Evolutionary conservation across 2,888 invertebrate genomes (phyloP), one percentile per base, ranked within the genome.

Genomic region (Atherix ibis): DNA sequence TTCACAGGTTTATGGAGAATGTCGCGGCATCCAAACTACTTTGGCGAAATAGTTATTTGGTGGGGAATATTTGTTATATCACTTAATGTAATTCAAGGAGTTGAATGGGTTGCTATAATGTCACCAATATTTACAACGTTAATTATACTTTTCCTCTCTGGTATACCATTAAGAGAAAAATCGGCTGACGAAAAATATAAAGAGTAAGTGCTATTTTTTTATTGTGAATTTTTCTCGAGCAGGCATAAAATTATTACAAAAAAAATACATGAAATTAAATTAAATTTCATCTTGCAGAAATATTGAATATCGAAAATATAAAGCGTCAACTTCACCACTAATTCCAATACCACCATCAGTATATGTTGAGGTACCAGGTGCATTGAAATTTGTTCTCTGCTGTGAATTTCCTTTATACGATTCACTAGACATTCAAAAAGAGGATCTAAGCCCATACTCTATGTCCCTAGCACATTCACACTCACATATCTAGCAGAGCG

Each of bases 51-150:
- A 9, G 71, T 87, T 1, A 68, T 92, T 12, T 89, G 92, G 91
- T 84, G 89, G 82, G 89, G 92, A 4, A 78, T 91, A 47, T 91
- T 91, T 53, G 74, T 84, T 33, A 81, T 89, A 56, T 83, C 88
- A 1, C 58, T 88, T 22, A 87, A 85, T 53, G 81, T 89, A 13
- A 74, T 91, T 46, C 73, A 78, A 49, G 83, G 85, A 13, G 65
- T 74, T 19, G 87, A 91, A 63, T 89, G 85, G 81, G 67, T 85
- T 17, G 85, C 81, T 8, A 76, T 87, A 45, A 67, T 85, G 46
- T 88, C 87, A 12, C 89, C 89, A 5, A 63, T 89, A 38, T 91
- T 91, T 58, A 88, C 84, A 15, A 80, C 80, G 12, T 63, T 82
- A 44, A 88, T 89, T 42, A 81, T 91, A 49, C 65, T 91, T 34